Evolutionary conservation across 2,797 vertebrate genomes (phyloP).

Genomic region (Meriones psammophilus): DNA sequence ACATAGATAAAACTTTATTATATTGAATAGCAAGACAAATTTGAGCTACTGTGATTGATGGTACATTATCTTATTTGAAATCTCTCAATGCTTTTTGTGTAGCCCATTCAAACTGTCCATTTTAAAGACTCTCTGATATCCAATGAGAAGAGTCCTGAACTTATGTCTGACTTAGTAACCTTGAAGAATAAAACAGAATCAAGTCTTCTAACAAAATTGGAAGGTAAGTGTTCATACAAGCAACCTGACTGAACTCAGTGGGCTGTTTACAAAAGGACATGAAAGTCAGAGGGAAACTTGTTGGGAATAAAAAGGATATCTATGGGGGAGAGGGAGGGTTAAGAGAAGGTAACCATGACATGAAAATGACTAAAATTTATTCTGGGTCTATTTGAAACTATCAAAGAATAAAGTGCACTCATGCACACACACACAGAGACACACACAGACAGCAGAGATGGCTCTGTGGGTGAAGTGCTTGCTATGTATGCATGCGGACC

Average conservation of each 20-base stretch:
- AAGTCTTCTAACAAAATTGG: constrained; percentile 85
- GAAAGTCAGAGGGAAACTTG: neutral
- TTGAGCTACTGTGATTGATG: neutral
- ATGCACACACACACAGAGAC: neutral
- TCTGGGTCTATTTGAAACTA: neutral
- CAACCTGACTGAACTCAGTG: neutral
- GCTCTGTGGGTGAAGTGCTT: neutral
- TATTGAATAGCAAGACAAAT: constrained; percentile 34
- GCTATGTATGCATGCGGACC: neutral
- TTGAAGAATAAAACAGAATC: constrained; percentile 88
- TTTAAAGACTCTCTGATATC: constrained; percentile 81
- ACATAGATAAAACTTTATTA: neutral
- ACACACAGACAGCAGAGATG: neutral
- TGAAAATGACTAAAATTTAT: neutral
- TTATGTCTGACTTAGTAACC: constrained; percentile 88
- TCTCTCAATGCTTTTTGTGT: constrained; percentile 61
- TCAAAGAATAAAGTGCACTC: neutral
- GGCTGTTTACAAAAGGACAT: neutral
- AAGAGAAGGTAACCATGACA: neutral
- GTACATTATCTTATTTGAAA: constrained; percentile 1
- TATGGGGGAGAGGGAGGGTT: too few relatives aligned
- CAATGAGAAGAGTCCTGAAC: constrained; percentile 88
- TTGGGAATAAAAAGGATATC: neutral
- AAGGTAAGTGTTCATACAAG: constrained; percentile 81
- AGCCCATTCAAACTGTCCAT: constrained; percentile 86